Evolutionary conservation across 2,888 invertebrate genomes (phyloP).

Genomic region (Terebella lapidaria): DNA sequence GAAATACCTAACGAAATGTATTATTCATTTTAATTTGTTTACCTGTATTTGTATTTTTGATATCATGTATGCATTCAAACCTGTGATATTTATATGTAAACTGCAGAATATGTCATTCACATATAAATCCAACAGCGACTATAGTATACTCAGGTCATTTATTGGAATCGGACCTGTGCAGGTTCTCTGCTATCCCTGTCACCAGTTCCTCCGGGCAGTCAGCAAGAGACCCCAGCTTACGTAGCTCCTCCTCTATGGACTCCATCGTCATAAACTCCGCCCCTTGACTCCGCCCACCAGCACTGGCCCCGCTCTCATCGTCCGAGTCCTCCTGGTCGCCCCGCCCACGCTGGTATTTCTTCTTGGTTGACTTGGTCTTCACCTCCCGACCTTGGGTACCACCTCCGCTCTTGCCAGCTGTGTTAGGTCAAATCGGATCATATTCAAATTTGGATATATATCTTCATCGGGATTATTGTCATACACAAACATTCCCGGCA

Average conservation of each 20-base stretch:
- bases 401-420: conserved; percentile 70
- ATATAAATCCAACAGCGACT: no score
- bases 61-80: no score
- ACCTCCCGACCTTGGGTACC: conserved; percentile 91
- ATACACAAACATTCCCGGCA: no score
- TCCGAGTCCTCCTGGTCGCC: no score
- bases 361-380: conserved; percentile 89
- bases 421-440: not conserved
- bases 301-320: conserved; percentile 69
- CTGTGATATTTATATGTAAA: no score
- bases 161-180: conserved; percentile 61
- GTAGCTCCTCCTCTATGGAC: conserved; percentile 67
- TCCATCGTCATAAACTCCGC: conserved; percentile 51
- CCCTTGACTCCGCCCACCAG: conserved; percentile 20
- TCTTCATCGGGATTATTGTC: not conserved
- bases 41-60: no score
- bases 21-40: no score
- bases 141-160: not conserved
- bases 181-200: conserved; percentile 65
- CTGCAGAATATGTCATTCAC: no score
- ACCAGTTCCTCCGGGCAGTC: conserved; percentile 63
- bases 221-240: conserved; percentile 58
- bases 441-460: not conserved
- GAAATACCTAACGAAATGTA: no score
- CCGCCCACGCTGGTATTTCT: conserved; percentile 54